Evolutionary conservation across 2,888 invertebrate genomes (phyloP), one percentile per base, ranked within the genome.

Genomic region (Conistra vaccinii): DNA sequence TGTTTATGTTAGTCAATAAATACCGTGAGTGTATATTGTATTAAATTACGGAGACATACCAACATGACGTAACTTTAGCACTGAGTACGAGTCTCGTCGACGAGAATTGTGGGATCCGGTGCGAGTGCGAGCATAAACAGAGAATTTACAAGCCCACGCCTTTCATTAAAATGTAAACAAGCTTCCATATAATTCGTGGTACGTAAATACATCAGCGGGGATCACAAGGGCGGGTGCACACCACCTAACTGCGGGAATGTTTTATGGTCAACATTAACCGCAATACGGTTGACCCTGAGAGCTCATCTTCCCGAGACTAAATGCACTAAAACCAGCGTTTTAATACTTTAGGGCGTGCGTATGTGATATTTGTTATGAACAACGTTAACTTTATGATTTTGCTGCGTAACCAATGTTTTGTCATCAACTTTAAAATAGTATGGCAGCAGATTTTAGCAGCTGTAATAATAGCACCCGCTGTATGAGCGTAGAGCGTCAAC

Each of bases 131-230:
- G 90, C 84, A 90, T 92, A 92, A 92, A 92, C 91, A 92, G 87
- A 87, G 88, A 93, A 91, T 92, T 91, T 91, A 91, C 89, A 91
- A 90, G 85, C 89, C 89, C 87, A 89, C 89, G 89, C 91, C 88
- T 93, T 93, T 94, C 92, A 95, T 94, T 93, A 94, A 94, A 93
- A 94, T 94, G 93, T 94, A 94, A 94, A 95, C 94, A 93, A 92
- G 93, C 90, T 90, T 91, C 89, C 90, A 92, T 92, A 92, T 93
- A 92, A 93, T 92, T 93, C 92, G 90, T 89, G 91, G 91, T 90
- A 89, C 89, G 92, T 92, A 92, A 92, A 93, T 92, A 93, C 91
- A 91, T 92, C 91, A 92, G 87, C 82, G 84, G 89, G 87, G 89
- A 90, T 90, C 89, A 86, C 87, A 86, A 83, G 87, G 88, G 88